Evolutionary conservation across 2,113 vertebrate species (phyloP).

Genomic region (Prochilodus magdalenae): DNA sequence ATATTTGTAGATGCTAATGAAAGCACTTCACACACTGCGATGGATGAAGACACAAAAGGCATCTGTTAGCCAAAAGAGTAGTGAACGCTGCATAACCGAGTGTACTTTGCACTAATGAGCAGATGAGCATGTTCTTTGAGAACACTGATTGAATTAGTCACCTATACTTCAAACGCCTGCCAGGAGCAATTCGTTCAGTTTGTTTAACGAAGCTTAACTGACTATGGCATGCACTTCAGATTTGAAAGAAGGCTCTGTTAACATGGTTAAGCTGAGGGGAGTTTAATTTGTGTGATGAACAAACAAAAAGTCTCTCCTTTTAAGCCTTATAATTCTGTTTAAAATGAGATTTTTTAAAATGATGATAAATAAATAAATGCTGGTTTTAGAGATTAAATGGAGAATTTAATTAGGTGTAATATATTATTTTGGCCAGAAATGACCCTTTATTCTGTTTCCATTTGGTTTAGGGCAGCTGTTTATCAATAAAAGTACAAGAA

Average conservation of each 20-base stretch:
- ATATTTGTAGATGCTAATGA: background rate
- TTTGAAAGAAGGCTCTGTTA: background rate
- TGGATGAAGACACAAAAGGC: background rate
- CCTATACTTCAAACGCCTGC: background rate
- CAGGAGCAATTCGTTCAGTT: background rate
- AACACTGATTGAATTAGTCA: slow-evolving; percentile 13
- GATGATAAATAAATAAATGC: no score
- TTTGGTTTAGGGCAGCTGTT: no score
- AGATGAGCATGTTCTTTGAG: background rate
- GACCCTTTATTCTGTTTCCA: no score
- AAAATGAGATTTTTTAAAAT: no score
- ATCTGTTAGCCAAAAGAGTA: background rate
- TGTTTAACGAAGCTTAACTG: background rate
- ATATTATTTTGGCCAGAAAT: no score
- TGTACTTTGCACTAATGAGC: slow-evolving; percentile 32
- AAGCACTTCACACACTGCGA: background rate
- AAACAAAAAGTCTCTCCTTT: background rate
- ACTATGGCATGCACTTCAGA: background rate
- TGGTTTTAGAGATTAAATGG: no score
- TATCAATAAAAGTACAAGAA: no score
- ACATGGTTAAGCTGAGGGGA: background rate
- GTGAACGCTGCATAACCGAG: background rate
- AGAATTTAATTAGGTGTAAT: no score
- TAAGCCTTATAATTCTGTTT: no score
- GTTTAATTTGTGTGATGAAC: background rate